These are phyloP conservation scores for Strigamia crassipes DNA, from an alignment of 2,888 invertebrate species.

Conservation along the genomic window DNA sequence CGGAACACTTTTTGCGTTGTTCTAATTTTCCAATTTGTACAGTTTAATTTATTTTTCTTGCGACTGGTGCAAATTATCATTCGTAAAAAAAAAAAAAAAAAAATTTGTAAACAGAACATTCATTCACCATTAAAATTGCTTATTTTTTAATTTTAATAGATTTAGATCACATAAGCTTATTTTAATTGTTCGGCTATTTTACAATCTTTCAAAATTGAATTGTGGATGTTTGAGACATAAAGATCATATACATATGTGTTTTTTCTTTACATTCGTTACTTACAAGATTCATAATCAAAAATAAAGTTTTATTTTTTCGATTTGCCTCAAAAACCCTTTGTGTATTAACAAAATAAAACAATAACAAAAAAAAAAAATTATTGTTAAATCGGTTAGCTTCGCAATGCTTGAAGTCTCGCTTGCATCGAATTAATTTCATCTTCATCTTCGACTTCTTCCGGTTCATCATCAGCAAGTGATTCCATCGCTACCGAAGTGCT, in stretches of 20 bases:
- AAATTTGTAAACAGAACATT: too few species aligned
- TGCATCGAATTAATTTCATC: conserved; percentile 92
- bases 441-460: conserved; percentile 66
- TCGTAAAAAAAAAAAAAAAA: too few species aligned
- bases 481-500: conserved; percentile 63
- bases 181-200: neutral
- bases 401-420: conserved; percentile 79
- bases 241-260: neutral
- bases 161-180: neutral
- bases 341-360: neutral
- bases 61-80: too few species aligned
- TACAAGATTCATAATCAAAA: conserved; percentile 42
- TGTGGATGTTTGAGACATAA: neutral
- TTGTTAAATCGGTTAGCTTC: conserved; percentile 73
- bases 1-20: too few species aligned
- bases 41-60: too few species aligned
- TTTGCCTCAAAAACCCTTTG: neutral
- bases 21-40: too few species aligned
- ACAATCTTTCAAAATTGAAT: neutral
- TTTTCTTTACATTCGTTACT: neutral
- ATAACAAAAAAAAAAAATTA: neutral
- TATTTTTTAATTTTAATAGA: neutral
- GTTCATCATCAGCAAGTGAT: conserved; percentile 60
- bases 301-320: neutral
- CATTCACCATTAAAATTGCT: too few species aligned